Base-by-base conservation (phyloP, 2,113 vertebrate species). In the Ptilonorhynchus violaceus region DNA sequence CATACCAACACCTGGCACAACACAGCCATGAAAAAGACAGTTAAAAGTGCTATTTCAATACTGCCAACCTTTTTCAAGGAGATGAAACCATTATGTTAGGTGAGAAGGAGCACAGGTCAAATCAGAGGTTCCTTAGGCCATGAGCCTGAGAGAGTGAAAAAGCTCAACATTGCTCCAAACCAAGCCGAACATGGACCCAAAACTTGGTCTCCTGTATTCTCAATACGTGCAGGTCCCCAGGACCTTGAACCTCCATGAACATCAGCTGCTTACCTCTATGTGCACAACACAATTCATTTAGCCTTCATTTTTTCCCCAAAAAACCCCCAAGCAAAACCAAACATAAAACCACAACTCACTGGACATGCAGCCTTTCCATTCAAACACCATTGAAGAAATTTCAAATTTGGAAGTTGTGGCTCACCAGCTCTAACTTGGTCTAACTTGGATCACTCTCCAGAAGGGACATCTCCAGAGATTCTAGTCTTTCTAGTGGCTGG, bases 1-100 rank as follows among this genome's bases (percentile, higher is more conserved):
- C 93, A 88, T 56, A 72, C 83, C 67, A 90, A 93, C 84, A 88
- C 69, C 50, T 88, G 92, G 64, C 91, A 92, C 49, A 88, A 42
- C 56, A 59, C 23, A 85, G 30, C 81, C n/a, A 76, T 9, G 10
- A 74, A 85, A 93, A 85, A 69, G 49, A 53, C 72, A 88, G 42
- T 11, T 58, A 44, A 33, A 93, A 83, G 62, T 19, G 60, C 58
- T 75, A 46, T 24, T 94, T 78, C 62, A 73, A 28, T 64, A 64
- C 13, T 39, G 27, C 58, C 28, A 75, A 24, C 15, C 27, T 49
- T 70, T 52, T 39, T 21, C 35, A 39, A 27, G 67, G 33, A 59
- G 33, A 74, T 28, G 5, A 4, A 67, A 58, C 24, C 22, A 49
- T 27, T 44, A 47, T 28, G 11, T 10, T 14, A 56, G n/a, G 44